These are phyloP conservation scores for Sterrhoptilus dennistouni DNA, from an alignment of 2,113 vertebrate genomes.

Conservation along the genomic window DNA sequence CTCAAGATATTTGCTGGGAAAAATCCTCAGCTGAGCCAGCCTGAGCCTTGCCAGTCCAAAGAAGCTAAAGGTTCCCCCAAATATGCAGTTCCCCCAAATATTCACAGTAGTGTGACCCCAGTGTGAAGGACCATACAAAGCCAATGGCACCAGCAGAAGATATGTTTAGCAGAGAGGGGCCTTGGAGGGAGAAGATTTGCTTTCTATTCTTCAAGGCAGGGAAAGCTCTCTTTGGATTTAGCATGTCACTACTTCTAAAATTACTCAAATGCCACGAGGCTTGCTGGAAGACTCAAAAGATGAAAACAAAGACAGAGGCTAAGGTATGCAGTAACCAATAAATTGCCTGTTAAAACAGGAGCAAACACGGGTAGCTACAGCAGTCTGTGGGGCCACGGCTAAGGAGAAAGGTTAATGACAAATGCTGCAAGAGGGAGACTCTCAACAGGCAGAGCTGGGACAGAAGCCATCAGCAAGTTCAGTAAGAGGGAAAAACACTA, in stretches of 20 bases:
- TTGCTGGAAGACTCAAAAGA: background rate
- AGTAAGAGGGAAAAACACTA: background rate
- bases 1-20: background rate
- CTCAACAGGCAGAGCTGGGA: accelerated
- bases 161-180: background rate
- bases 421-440: background rate
- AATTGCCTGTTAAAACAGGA: background rate
- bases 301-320: background rate
- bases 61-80: background rate
- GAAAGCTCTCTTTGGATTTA: background rate
- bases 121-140: background rate
- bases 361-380: background rate
- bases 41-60: background rate
- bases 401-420: background rate
- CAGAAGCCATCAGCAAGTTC: background rate
- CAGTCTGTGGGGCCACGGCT: accelerated
- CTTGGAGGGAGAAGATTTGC: background rate
- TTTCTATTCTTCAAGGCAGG: background rate
- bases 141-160: background rate
- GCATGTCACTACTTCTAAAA: background rate
- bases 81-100: too few species aligned
- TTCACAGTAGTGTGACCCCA: background rate
- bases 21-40: background rate
- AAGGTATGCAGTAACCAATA: background rate
- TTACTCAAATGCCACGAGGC: background rate